Evolutionary conservation across 2,113 vertebrate species (phyloP), one percentile per base, ranked within the genome.

Genomic region (Centropristis striata): DNA sequence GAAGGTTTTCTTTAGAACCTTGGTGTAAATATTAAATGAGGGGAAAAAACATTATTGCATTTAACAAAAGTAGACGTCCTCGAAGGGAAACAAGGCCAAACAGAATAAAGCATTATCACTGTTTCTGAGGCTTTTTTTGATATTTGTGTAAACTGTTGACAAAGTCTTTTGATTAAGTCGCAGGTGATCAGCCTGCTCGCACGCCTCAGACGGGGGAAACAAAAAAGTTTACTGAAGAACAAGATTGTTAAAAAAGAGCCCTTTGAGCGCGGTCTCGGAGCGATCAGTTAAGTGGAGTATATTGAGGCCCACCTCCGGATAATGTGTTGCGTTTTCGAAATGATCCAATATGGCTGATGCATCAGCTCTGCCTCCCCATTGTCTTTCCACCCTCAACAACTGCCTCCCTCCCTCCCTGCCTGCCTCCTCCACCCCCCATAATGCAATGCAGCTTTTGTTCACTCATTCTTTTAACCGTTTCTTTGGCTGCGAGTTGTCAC

Each of bases 401-500:
- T 25, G 32, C 42, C 20, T 5, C 27, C 64, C 53, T 18, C 73
- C 25, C 59, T 42, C 14, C 69, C 53, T 39, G 53, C n/a, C n/a
- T n/a, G n/a, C 73, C 37, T 15, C 57, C 36, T 2, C 28, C 27
- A 6, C 44, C 49, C 57, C 67, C 84, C 85, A 72, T 89, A 90
- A 89, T 90, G 92, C 88, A 90, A 88, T 85, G 87, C 90, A 86
- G 88, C 90, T 90, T 92, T 92, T 91, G 92, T 92, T 91, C 91
- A 86, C 91, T 90, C 90, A 88, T 90, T 92, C 89, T 84, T 90
- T 89, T 88, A 90, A 93, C 84, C 77, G 88, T 90, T 93, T 92
- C 85, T 88, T 81, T 81, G 86, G 89, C 88, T 79, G 91, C n/a
- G 69, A 83, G 49, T 85, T 92, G 91, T 92, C 92, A 88, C 63